A percentile compares a stretch with the other conserved stretches of the same genome.
Evolutionary conservation across 1,140 invertebrate genomes (phyloP).

Genomic region (Sycophaga agraensis): DNA sequence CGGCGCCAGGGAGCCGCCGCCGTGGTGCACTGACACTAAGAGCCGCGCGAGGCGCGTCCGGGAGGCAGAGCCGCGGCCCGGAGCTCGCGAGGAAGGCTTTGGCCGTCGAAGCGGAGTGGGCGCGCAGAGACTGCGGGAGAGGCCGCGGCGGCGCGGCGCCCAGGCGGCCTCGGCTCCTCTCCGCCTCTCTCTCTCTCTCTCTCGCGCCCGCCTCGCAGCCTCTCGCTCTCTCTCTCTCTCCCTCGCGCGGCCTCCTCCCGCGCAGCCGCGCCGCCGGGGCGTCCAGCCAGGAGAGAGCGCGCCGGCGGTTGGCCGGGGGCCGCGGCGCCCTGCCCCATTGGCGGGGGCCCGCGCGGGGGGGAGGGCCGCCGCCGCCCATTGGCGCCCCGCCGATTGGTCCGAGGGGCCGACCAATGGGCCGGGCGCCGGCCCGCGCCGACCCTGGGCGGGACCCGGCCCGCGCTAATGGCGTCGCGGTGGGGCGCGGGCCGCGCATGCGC

Average conservation of each 20-base stretch:
- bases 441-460: not conserved
- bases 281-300: not conserved
- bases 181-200: constrained; percentile 25
- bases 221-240: not conserved
- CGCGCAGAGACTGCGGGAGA: constrained; percentile 19
- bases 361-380: not conserved
- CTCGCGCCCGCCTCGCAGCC: constrained; percentile 22
- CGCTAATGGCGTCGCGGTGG: too few relatives aligned
- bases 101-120: constrained; percentile 11
- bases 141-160: not conserved
- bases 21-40: too few relatives aligned
- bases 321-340: not conserved
- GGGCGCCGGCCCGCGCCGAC: constrained; percentile 48
- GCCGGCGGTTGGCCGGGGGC: not conserved
- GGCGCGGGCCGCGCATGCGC: constrained; percentile 3
- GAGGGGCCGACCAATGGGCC: constrained; percentile 49
- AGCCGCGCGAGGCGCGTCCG: too few relatives aligned
- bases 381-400: constrained; percentile 41
- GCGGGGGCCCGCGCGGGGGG: not conserved
- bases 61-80: not conserved
- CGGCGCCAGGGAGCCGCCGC: not conserved
- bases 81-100: too few relatives aligned
- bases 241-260: too few relatives aligned
- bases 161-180: not conserved
- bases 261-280: too few relatives aligned